Percentiles rank a stretch among this genome's conserved stretches.
Conservation (phyloP, 2,797 vertebrate species). For the Arrhamphus sclerolepis region DNA sequence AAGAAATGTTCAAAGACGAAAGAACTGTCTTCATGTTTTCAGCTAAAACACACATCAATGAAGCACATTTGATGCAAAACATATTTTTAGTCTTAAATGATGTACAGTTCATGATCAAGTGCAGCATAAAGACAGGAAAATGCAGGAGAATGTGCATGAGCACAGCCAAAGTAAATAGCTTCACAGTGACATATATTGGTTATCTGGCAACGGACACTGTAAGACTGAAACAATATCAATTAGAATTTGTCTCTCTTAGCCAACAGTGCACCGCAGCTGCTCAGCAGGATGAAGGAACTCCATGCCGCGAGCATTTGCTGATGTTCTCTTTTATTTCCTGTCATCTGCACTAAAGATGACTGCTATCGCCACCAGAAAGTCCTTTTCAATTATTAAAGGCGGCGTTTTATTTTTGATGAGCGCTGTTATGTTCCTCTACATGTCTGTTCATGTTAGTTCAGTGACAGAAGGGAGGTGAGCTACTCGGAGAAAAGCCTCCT, state of each 20-base stretch:
- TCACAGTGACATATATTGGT: background rate
- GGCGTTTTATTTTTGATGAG: conserved; percentile 66
- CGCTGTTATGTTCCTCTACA: conserved; percentile 45
- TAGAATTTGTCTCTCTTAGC: conserved; percentile 7
- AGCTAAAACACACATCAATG: background rate
- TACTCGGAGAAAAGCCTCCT: conserved; percentile 6
- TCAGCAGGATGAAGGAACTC: conserved; percentile 12
- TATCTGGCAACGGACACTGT: too few species aligned
- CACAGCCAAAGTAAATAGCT: background rate
- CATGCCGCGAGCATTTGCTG: conserved; percentile 17
- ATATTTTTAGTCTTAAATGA: background rate
- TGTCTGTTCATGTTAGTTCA: conserved; percentile 30
- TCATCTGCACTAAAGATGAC: conserved; percentile 60
- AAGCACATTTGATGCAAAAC: background rate
- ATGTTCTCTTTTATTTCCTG: conserved; percentile 40
- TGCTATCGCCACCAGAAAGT: conserved; percentile 36
- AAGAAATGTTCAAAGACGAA: too few species aligned
- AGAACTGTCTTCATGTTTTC: too few species aligned
- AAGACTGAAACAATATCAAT: background rate
- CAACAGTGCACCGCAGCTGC: conserved; percentile 26
- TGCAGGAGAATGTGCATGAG: too few species aligned
- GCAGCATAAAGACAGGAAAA: too few species aligned
- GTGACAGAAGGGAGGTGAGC: conserved; percentile 14
- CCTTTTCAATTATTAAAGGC: conserved; percentile 58
- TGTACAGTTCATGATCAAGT: too few species aligned